A percentile compares a stretch with the other conserved stretches of the same genome.
phyloP scores from a whole-genome alignment of 2,113 vertebrate genomes.

The Prunella himalayana region DNA sequence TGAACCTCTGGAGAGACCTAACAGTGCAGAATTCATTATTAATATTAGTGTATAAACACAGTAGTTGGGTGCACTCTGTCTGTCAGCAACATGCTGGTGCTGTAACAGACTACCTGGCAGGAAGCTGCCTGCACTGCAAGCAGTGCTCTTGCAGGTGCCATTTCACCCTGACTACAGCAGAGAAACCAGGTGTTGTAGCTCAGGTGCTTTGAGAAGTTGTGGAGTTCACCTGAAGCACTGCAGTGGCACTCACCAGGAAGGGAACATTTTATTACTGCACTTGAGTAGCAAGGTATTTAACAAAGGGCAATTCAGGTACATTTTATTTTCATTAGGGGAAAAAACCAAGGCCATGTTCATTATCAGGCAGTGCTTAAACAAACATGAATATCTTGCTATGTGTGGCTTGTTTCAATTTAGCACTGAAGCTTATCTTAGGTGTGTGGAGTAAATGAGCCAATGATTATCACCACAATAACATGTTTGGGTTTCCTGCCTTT shows the following conservation, averaged over 20 bases:
- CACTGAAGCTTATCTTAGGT: constrained; percentile 16
- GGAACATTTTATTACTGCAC: not conserved
- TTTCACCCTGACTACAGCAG: not conserved
- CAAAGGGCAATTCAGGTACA: not conserved
- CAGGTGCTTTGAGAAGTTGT: not conserved
- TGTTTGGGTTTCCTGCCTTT: constrained; percentile 42
- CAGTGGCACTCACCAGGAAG: not conserved
- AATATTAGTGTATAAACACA: not conserved
- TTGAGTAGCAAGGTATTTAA: not conserved
- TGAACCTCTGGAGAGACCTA: not conserved
- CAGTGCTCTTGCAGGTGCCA: constrained; percentile 14
- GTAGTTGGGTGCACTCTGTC: not conserved
- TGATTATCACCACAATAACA: not conserved
- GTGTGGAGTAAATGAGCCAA: constrained; percentile 13
- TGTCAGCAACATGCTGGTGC: not conserved
- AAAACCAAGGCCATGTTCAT: not conserved
- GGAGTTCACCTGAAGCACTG: not conserved
- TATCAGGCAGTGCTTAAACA: constrained; percentile 17
- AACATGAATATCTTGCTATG: not conserved
- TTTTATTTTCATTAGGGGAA: not conserved
- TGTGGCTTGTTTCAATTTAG: constrained; percentile 28
- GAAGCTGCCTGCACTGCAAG: not conserved
- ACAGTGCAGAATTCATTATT: not conserved
- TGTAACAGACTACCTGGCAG: not conserved
- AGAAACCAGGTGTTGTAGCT: not conserved